phyloP scores from a whole-genome alignment of 2,888 invertebrate species.

The Keiferia lycopersicella region DNA sequence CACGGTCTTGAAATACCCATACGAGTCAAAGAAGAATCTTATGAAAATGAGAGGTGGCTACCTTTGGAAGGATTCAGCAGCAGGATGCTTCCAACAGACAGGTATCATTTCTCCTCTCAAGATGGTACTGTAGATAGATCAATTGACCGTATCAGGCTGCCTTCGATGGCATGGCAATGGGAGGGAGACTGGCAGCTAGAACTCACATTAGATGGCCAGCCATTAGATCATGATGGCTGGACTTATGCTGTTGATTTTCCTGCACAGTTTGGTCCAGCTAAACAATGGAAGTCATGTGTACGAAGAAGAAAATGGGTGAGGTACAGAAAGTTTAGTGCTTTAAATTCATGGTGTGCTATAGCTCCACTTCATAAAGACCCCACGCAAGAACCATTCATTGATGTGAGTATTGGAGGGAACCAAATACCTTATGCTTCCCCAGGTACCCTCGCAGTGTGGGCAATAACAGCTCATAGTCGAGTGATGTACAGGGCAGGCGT shows the following conservation, averaged over 20 bases:
- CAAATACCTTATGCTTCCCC: constrained; percentile 88
- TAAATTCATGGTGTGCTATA: constrained; percentile 96
- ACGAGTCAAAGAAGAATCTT: constrained; percentile 93
- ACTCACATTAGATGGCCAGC: constrained; percentile 91
- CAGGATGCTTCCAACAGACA: constrained; percentile 92
- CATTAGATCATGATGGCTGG: constrained; percentile 95
- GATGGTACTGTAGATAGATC: constrained; percentile 91
- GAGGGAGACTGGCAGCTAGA: constrained; percentile 96
- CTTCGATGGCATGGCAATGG: constrained; percentile 98
- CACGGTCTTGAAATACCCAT: constrained; percentile 95
- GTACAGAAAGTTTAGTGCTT: constrained; percentile 91
- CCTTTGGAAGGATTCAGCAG: constrained; percentile 94
- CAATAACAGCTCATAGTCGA: constrained; percentile 94
- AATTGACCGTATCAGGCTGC: constrained; percentile 90
- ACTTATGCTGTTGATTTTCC: constrained; percentile 96
- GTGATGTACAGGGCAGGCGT: constrained; percentile 94
- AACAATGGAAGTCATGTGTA: constrained; percentile 95
- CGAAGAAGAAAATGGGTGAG: constrained; percentile 94
- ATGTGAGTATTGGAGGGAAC: constrained; percentile 93
- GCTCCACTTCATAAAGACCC: constrained; percentile 94
- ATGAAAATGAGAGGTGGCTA: constrained; percentile 97
- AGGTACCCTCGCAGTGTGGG: constrained; percentile 93
- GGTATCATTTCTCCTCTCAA: constrained; percentile 91
- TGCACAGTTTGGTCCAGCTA: constrained; percentile 88
- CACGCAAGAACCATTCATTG: constrained; percentile 96